Evolutionary conservation across 1,140 invertebrate genomes (phyloP).

Genomic region (Oryctes rhinoceros): DNA sequence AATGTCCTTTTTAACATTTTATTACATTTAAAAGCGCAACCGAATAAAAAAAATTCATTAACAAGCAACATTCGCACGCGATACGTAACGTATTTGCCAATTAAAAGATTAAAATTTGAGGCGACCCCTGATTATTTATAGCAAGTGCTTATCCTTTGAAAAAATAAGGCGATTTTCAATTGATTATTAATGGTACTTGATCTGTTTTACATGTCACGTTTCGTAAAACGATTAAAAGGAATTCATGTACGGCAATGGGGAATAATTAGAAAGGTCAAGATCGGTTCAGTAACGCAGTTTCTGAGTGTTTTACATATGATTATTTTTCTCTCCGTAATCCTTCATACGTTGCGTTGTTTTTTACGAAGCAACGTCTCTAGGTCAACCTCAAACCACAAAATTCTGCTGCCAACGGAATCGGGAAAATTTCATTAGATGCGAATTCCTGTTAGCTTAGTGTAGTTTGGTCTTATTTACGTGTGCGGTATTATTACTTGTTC

Average conservation of each 20-base stretch:
- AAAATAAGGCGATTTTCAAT: not conserved
- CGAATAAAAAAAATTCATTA: too few species aligned
- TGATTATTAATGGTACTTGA: not conserved
- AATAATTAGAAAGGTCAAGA: constrained; percentile 18
- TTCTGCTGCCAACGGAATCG: not conserved
- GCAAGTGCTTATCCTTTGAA: too few species aligned
- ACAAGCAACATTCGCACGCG: too few species aligned
- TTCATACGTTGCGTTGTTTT: not conserved
- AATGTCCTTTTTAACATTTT: too few species aligned
- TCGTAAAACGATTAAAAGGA: not conserved
- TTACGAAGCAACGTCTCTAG: not conserved
- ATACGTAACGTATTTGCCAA: too few species aligned
- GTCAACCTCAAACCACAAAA: not conserved
- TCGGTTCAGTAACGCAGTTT: not conserved
- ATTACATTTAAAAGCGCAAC: too few species aligned
- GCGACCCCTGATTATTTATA: too few species aligned
- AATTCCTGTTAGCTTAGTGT: not conserved
- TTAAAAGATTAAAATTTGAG: too few species aligned
- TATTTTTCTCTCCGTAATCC: not conserved
- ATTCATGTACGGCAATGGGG: not conserved
- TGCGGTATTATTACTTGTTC: too few species aligned
- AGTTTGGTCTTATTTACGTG: too few species aligned
- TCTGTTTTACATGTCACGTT: not conserved
- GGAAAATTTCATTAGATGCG: not conserved
- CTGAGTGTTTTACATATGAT: not conserved